phyloP scores from a whole-genome alignment of 2,113 vertebrate species.

The Ptilonorhynchus violaceus region DNA sequence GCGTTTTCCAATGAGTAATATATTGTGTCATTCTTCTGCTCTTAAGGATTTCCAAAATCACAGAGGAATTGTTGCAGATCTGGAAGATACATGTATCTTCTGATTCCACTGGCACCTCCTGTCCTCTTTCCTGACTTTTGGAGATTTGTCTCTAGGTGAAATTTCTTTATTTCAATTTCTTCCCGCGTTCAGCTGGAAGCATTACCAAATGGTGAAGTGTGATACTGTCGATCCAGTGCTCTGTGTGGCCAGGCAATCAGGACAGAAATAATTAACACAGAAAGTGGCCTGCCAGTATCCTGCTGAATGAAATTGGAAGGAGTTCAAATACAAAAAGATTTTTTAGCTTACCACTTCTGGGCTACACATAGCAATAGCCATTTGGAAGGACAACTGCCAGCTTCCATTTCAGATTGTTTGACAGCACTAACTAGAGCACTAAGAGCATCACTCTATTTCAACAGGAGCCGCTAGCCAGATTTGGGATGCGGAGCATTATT shows the following conservation, averaged over 20 bases:
- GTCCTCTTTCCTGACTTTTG: background rate
- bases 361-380: conserved; percentile 67
- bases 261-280: conserved; percentile 76
- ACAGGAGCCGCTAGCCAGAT: background rate
- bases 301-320: conserved; percentile 76
- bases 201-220: conserved; percentile 69
- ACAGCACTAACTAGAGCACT: conserved; percentile 66
- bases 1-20: conserved; percentile 41
- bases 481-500: background rate
- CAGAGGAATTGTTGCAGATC: background rate
- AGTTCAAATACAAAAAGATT: conserved; percentile 77
- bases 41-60: conserved; percentile 24
- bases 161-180: conserved; percentile 61
- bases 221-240: conserved; percentile 64
- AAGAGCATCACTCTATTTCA: conserved; percentile 48
- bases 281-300: conserved; percentile 78
- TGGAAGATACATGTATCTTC: background rate
- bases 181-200: conserved; percentile 63
- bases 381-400: conserved; percentile 77
- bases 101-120: conserved; percentile 8
- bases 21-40: conserved; percentile 4
- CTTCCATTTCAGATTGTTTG: conserved; percentile 68
- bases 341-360: conserved; percentile 74
- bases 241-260: conserved; percentile 76
- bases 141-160: conserved; percentile 55